Evolutionary conservation across 2,888 invertebrate species (phyloP), one percentile per base, ranked within the genome.

Genomic region (Phalera bucephala): DNA sequence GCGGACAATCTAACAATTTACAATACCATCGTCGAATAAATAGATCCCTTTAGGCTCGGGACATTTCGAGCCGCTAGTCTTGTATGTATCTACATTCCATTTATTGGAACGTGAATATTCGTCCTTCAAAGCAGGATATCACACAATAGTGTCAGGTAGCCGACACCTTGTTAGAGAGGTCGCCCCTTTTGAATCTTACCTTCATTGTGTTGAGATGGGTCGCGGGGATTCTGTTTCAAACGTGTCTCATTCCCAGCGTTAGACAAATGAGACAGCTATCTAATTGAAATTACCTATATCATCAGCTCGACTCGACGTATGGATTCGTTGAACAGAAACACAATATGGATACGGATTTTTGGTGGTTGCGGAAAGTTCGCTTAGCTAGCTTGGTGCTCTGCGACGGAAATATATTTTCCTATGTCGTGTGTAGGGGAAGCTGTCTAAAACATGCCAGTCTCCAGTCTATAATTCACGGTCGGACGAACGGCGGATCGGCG

Each of bases 161-260:
- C 69, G 83, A 84, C 82, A 83, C 85, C 84, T 84, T 80, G 80
- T 86, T 86, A 84, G 73, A 66, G 69, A 71, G 73, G 72, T 66
- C 68, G 71, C 54, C 75, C 63, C 76, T 75, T 79, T 76, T 70
- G 76, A 75, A 75, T 72, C 62, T 71, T 72, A 68, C 73, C 76
- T 70, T 73, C 74, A 78, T 80, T 76, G 78, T 76, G 70, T 73
- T 70, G 79, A 78, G 76, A 65, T 67, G 80, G 80, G 80, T 79
- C 75, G 66, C 54, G 57, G 54, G 66, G 69, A 70, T 76, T 72
- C 74, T 70, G 78, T 83, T 82, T 73, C 78, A 77, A 76, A 79
- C 74, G 74, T 65, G 55, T 64, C 61, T 63, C 65, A 63, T 71
- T 67, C 63, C 60, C 45, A 37, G 45, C 53, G 49, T 60, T 58